These are phyloP conservation scores for Pteronura brasiliensis DNA, from an alignment of 2,113 vertebrate species.

Conservation along the genomic window DNA sequence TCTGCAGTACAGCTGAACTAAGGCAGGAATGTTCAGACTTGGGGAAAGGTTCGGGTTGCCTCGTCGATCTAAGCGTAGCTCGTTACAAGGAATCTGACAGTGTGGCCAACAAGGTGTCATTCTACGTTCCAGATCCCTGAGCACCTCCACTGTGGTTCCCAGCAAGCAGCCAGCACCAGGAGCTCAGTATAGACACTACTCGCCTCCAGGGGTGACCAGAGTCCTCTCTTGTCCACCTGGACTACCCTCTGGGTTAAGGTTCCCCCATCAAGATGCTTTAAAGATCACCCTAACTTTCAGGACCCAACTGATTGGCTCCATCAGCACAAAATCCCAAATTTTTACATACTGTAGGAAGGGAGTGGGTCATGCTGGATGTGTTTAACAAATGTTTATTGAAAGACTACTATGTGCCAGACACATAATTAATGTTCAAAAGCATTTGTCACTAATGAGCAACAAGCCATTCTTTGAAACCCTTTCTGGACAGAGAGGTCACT, in stretches of 20 bases:
- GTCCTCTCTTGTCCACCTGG: background rate
- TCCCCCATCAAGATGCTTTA: background rate
- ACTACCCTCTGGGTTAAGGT: too few species aligned
- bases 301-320: background rate
- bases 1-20: background rate
- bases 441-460: background rate
- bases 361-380: background rate
- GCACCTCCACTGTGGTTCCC: fast-evolving
- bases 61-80: background rate
- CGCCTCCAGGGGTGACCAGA: background rate
- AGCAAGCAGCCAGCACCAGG: background rate
- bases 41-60: background rate
- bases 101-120: background rate
- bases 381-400: background rate
- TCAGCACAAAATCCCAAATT: background rate
- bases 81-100: fast-evolving
- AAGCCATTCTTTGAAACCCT: background rate
- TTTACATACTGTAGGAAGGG: background rate
- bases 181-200: fast-evolving
- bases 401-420: background rate
- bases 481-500: background rate
- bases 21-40: background rate
- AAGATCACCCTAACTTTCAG: background rate
- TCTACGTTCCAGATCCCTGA: too few species aligned
- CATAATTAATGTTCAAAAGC: background rate